Base-by-base conservation (phyloP, 2,113 vertebrate genomes). In the Leptodactylus fuscus region DNA sequence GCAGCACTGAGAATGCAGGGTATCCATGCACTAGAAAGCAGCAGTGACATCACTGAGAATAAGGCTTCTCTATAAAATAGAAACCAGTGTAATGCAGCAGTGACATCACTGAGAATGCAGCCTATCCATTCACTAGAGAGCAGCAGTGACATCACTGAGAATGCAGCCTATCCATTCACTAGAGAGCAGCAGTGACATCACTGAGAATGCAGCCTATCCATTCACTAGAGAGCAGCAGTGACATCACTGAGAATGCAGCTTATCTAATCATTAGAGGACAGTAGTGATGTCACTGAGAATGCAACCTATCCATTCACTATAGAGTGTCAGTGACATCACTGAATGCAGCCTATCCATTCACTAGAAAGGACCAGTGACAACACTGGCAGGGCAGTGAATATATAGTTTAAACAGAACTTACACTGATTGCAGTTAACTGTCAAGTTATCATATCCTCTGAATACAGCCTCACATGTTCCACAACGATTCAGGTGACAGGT, bases 401-500 rank as follows among this genome's bases (percentile, higher is more conserved):
- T 44, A 44, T 9, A 44, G 4, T 44, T 5, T 44, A 44, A n/a
- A 29, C 3, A 9, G 29, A 11, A 87, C 87, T 60, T 83, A 89
- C 89, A 38, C 48, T 89, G 83, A 36, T 89, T 75, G 62, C 88
- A 89, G 80, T 82, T 79, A 51, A 90, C 87, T 0, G 88, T 90
- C 67, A 88, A n/a, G 75, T 89, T 90, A 82, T 89, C 87, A 32
- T 88, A 87, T 51, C 88, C 87, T 1, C 79, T 87, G 48, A 88
- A 89, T 0, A 90, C 87, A 5, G 87, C 89, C 81, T 88, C 89
- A 41, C 87, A 90, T 1, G 88, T 88, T 24, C 89, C 88, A 15
- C 88, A 90, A 0, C 89, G 85, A 73, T 90, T 90, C 60, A 88
- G 83, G 71, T 89, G 87, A 74, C 88, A 90, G 44, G 88, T 88